Evolutionary conservation across 2,113 vertebrate species (phyloP), one percentile per base, ranked within the genome.

Genomic region (Phoenicopterus ruber): DNA sequence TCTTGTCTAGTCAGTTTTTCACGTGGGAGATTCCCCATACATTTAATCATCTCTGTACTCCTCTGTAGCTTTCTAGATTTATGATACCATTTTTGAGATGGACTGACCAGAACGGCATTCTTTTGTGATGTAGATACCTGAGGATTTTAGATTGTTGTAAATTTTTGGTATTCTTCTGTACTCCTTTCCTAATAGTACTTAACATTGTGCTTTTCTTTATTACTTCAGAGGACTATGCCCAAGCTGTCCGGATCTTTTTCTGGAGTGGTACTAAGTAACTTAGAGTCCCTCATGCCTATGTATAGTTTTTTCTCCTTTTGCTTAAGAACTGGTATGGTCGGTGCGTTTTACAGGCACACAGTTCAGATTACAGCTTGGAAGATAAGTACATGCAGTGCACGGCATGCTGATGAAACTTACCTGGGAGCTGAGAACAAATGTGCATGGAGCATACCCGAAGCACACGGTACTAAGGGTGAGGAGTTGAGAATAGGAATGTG

Each of bases 271-370:
- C 81, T 32, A 38, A 67, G 20, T 86, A 47, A 73, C 25, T 70
- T 66, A 29, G 28, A 66, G 24, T 78, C 28, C 28, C 7, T 71
- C 2, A 1, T 55, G 28, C 70, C 46, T 32, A 54, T 70, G 28
- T 70, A 11, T 65, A 70, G 20, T 24, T 91, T 65, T 86, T 85
- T 47, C 7, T 89, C 50, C 63, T 89, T 91, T 95, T 89, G 59
- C n/a, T 63, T 94, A 29, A 84, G 63, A 93, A 40, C 59, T 78
- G 77, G 26, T 55, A 13, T 63, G 50, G 29, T 58, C 77, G 55
- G 47, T 86, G 55, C 38, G 18, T 95, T 95, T 92, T 84, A 78
- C 38, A 59, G 72, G n/a, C 55, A 31, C 25, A 7, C 0, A 3
- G 46, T 94, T 90, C 29, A 55, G 47, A 26, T 94, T 61, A 73